phyloP scores from a whole-genome alignment of 2,113 vertebrate species.

The Phalacrocorax carbo region DNA sequence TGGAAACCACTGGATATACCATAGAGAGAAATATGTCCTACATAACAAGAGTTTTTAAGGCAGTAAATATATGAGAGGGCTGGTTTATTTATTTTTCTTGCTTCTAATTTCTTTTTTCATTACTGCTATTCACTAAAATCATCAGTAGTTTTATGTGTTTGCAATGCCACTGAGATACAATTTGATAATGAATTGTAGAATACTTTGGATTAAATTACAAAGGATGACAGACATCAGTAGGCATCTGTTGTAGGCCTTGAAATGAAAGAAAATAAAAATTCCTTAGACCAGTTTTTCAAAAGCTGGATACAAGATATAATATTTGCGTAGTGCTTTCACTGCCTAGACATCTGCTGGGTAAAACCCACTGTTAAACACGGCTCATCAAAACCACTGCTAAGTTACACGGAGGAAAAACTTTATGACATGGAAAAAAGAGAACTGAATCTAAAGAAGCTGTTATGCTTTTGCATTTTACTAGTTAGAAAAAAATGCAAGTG shows the following conservation, averaged over 20 bases:
- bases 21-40: not conserved
- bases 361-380: not conserved
- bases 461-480: not conserved
- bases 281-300: not conserved
- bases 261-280: not conserved
- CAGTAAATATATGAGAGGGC: not conserved
- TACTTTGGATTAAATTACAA: constrained; percentile 20
- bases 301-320: not conserved
- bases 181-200: constrained; percentile 8
- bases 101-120: not conserved
- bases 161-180: not conserved
- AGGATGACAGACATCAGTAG: not conserved
- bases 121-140: not conserved
- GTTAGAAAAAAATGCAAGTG: not conserved
- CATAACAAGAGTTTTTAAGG: not conserved
- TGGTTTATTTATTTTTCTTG: not conserved
- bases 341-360: not conserved
- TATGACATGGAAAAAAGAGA: not conserved
- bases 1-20: not conserved
- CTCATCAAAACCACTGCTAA: not conserved
- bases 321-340: not conserved
- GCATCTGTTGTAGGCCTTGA: not conserved
- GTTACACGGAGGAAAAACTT: not conserved
- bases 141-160: not conserved
- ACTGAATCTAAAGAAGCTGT: not conserved